Evolutionary conservation across 2,888 invertebrate species (phyloP).

Genomic region (Dasypolia templi): DNA sequence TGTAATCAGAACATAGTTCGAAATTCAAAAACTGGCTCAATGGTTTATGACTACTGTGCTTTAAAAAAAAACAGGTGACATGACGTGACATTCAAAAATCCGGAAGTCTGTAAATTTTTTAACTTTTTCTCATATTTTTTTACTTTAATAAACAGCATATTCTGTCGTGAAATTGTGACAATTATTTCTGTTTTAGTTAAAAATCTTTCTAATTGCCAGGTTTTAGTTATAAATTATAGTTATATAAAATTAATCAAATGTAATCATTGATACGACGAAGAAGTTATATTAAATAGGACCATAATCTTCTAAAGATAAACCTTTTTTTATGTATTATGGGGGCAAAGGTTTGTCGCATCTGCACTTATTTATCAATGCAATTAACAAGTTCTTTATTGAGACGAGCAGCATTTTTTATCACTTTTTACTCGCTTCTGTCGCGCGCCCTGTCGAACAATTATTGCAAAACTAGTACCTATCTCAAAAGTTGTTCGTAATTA

Average conservation of each 20-base stretch:
- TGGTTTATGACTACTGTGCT: neutral
- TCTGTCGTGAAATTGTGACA: neutral
- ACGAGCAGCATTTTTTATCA: conserved; percentile 70
- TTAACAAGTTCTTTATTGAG: conserved; percentile 78
- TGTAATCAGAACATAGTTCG: no score
- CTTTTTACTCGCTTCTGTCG: conserved; percentile 80
- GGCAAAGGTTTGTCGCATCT: conserved; percentile 54
- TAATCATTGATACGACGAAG: no score
- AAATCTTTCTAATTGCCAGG: neutral
- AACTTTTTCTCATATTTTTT: neutral
- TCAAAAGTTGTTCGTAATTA: conserved; percentile 83
- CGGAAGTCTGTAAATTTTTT: no score
- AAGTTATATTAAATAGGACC: no score
- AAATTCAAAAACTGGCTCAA: neutral
- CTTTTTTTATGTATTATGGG: neutral
- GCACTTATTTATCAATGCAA: conserved; percentile 62
- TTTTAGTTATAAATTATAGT: neutral
- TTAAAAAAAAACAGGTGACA: neutral
- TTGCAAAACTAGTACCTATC: conserved; percentile 81
- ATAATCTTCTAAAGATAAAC: neutral
- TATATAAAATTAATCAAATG: no score
- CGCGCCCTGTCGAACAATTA: conserved; percentile 82
- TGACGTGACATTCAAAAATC: neutral
- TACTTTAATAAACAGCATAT: neutral
- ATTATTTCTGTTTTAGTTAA: neutral